Evolutionary conservation across 2,888 invertebrate genomes (phyloP).

Genomic region (Hipparchia sbordonii): DNA sequence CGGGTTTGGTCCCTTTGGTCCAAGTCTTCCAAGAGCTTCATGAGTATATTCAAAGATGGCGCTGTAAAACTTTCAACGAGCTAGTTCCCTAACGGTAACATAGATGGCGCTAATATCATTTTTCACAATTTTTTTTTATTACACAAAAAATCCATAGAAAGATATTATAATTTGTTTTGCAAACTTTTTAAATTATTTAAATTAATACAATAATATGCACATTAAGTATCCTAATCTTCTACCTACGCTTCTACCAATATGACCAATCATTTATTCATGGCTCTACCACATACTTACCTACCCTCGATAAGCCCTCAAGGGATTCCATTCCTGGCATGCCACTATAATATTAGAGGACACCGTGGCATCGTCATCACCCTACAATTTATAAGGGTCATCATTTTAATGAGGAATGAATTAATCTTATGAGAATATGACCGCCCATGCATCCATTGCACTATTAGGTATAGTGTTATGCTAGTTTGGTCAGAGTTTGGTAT

Average conservation of each 20-base stretch:
- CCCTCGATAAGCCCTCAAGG: slow-evolving; percentile 3
- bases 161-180: too few relatives aligned
- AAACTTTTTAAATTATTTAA: too few relatives aligned
- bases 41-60: not conserved
- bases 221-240: too few relatives aligned
- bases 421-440: not conserved
- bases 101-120: not conserved
- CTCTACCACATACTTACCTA: too few relatives aligned
- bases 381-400: slow-evolving; percentile 50
- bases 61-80: not conserved
- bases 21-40: not conserved
- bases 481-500: too few relatives aligned
- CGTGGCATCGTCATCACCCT: not conserved
- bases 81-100: not conserved
- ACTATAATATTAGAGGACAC: slow-evolving; percentile 18
- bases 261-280: not conserved
- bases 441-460: too few relatives aligned
- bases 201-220: too few relatives aligned
- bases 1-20: not conserved
- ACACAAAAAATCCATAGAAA: too few relatives aligned
- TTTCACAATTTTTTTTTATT: too few relatives aligned
- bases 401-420: slow-evolving; percentile 48
- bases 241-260: too few relatives aligned
- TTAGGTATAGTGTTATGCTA: too few relatives aligned
- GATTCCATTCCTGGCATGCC: slow-evolving; percentile 13